Evolutionary conservation across 2,888 invertebrate species (phyloP).

Genomic region (Acrobeloides nanus): DNA sequence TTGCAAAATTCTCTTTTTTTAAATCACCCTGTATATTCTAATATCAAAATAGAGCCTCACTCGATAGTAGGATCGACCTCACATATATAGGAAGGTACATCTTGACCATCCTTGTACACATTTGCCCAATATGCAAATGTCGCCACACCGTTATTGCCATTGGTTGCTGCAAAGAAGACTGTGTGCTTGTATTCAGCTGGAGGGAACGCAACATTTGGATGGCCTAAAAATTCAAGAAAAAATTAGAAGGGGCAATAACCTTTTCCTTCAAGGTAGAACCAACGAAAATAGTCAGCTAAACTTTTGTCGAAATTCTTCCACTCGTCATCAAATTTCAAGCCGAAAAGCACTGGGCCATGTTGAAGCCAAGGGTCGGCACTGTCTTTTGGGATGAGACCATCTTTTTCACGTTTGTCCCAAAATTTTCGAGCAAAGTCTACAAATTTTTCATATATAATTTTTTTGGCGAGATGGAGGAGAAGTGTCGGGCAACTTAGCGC

Average conservation of each 20-base stretch:
- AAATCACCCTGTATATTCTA: too few relatives aligned
- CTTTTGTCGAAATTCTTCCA: slow-evolving; percentile 19
- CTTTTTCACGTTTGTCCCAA: not conserved
- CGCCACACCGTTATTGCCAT: slow-evolving; percentile 14
- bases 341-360: slow-evolving; percentile 16
- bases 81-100: slow-evolving; percentile 12
- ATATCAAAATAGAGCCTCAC: too few relatives aligned
- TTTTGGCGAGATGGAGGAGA: not conserved
- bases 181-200: slow-evolving; percentile 11
- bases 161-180: slow-evolving; percentile 14
- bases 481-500: not conserved
- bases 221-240: slow-evolving; percentile 1
- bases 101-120: slow-evolving; percentile 15
- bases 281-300: slow-evolving; percentile 19
- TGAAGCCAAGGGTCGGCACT: slow-evolving; percentile 5
- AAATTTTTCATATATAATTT: not conserved
- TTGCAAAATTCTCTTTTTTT: too few relatives aligned
- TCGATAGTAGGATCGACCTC: too few relatives aligned
- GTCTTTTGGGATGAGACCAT: too few relatives aligned
- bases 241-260: not conserved
- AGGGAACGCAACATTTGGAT: slow-evolving; percentile 9
- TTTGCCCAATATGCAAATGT: slow-evolving; percentile 20
- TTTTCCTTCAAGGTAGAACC: slow-evolving; percentile 4
- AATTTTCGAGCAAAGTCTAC: not conserved
- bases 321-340: slow-evolving; percentile 9